Percentiles rank a stretch among this genome's conserved stretches.
phyloP scores from a whole-genome alignment of 2,797 vertebrate genomes.

The Heteromormyrus szaboi region DNA sequence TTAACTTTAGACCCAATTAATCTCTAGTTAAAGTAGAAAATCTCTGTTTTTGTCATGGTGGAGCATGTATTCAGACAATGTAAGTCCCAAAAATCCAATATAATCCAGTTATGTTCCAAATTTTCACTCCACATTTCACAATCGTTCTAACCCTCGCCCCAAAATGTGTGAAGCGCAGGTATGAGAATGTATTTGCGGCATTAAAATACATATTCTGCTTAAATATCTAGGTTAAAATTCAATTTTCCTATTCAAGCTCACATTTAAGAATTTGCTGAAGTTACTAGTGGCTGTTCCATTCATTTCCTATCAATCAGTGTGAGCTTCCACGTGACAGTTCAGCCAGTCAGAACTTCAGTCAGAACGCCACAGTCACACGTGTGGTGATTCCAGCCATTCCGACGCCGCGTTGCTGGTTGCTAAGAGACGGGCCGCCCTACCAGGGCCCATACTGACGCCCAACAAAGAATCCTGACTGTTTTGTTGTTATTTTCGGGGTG shows the following conservation, averaged over 20 bases:
- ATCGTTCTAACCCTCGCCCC: background rate
- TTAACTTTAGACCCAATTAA: background rate
- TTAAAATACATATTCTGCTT: background rate
- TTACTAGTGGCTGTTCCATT: constrained; percentile 66
- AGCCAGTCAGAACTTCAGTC: constrained; percentile 29
- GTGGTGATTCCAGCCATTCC: constrained; percentile 30
- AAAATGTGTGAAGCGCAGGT: background rate
- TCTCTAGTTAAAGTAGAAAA: background rate
- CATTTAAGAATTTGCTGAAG: constrained; percentile 44
- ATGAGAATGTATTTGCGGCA: background rate
- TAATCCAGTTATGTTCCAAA: background rate
- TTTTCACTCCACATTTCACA: background rate
- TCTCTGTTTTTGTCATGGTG: background rate
- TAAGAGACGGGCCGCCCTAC: constrained; percentile 51
- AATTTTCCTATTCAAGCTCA: background rate
- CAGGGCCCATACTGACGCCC: constrained; percentile 35
- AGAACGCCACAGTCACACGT: constrained; percentile 54
- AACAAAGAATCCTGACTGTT: constrained; percentile 51
- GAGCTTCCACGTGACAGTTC: constrained; percentile 29
- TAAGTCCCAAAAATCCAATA: background rate
- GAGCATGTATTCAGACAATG: background rate
- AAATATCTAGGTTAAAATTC: background rate
- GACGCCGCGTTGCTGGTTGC: constrained; percentile 41
- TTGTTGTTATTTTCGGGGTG: constrained; percentile 55
- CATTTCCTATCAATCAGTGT: constrained; percentile 44